phyloP scores from a whole-genome alignment of 2,888 invertebrate genomes.

The Hipparchia sbordonii region DNA sequence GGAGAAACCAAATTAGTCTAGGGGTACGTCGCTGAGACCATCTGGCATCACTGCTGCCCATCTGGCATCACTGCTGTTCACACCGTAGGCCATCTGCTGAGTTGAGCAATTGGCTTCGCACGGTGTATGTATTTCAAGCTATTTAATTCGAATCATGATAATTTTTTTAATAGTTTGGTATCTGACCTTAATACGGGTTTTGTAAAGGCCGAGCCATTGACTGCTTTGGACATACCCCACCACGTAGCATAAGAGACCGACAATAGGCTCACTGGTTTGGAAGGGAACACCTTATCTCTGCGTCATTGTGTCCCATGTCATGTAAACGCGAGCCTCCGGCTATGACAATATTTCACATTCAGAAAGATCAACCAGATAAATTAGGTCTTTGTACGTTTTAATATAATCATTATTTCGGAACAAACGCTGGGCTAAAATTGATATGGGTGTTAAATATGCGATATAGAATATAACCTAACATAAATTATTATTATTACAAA shows the following conservation, averaged over 20 bases:
- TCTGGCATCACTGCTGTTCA: too few species aligned
- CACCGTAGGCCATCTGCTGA: too few species aligned
- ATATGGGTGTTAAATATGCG: background rate
- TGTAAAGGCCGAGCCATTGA: constrained; percentile 44
- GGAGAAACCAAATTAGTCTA: too few species aligned
- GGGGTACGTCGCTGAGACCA: too few species aligned
- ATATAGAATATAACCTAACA: background rate
- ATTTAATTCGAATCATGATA: too few species aligned
- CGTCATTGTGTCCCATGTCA: constrained; percentile 78
- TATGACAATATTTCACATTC: constrained; percentile 71
- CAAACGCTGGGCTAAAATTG: background rate
- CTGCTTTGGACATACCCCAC: constrained; percentile 66
- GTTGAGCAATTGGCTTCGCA: too few species aligned
- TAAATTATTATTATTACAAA: too few species aligned
- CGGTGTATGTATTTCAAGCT: too few species aligned
- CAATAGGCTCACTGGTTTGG: constrained; percentile 77
- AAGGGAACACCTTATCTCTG: constrained; percentile 78
- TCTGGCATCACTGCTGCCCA: too few species aligned
- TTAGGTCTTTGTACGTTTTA: constrained; percentile 41
- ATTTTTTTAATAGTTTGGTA: background rate
- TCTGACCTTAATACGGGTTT: constrained; percentile 31
- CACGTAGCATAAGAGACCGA: constrained; percentile 70
- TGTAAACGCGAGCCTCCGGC: constrained; percentile 64
- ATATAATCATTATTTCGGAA: background rate
- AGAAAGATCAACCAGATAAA: constrained; percentile 63